A percentile compares a stretch with the other conserved stretches of the same genome.
Evolutionary conservation across 1,140 invertebrate genomes (phyloP).

Genomic region (Gryllus bimaculatus): DNA sequence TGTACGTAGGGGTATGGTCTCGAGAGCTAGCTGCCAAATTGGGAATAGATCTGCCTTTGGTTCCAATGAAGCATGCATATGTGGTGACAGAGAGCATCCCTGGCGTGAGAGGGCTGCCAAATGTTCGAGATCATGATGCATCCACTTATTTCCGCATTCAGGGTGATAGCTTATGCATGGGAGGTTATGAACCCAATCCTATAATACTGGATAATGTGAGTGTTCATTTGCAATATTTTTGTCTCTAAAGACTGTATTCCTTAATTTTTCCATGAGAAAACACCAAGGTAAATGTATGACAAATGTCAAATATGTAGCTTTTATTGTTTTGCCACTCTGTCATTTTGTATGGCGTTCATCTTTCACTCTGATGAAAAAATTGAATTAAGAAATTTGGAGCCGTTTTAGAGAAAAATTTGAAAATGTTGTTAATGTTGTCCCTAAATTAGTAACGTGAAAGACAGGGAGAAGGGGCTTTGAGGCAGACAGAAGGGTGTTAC

Average conservation of each 20-base stretch:
- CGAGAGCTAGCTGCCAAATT: constrained; percentile 58
- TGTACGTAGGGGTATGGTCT: constrained; percentile 61
- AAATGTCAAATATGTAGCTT: not conserved
- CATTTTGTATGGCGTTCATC: too few relatives aligned
- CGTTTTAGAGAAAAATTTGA: too few relatives aligned
- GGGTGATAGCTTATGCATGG: constrained; percentile 68
- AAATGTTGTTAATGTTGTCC: too few relatives aligned
- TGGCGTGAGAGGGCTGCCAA: constrained; percentile 61
- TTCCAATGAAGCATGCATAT: constrained; percentile 82
- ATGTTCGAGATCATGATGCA: constrained; percentile 74
- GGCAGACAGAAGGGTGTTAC: too few relatives aligned
- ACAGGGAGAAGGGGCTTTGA: too few relatives aligned
- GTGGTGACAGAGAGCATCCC: constrained; percentile 69
- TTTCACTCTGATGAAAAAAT: too few relatives aligned
- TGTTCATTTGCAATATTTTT: not conserved
- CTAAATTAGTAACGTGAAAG: too few relatives aligned
- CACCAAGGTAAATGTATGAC: too few relatives aligned
- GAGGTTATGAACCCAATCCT: constrained; percentile 82
- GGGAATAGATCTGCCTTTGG: constrained; percentile 59
- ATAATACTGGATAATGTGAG: constrained; percentile 62
- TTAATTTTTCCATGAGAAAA: too few relatives aligned
- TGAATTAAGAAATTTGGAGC: too few relatives aligned
- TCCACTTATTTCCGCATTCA: constrained; percentile 76
- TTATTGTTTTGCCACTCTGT: not conserved
- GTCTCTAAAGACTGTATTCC: too few relatives aligned